Evolutionary conservation across 30 jellyfish, hydroid and myxozoan genomes (phyloP), one percentile per base, ranked within the genome.

Genomic region (Nemopilema nomurai): DNA sequence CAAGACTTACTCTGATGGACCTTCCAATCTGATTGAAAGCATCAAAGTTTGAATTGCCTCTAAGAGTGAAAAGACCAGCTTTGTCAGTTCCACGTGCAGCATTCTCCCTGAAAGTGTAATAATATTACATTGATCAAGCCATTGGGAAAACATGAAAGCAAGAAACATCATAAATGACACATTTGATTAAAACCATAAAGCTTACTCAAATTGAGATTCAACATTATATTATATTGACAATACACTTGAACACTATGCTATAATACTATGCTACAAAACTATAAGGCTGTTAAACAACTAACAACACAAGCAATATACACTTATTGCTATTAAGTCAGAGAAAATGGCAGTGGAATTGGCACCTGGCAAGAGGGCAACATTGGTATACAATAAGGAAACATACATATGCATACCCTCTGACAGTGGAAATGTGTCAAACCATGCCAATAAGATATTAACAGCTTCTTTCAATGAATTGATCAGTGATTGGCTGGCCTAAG

Each of bases 1-100:
- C n/a, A n/a, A 31, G 17, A 74, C 91, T 67, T 83, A 83, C 91
- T 83, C 91, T 28, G 91, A 83, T 62, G 63, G 69, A 28, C 85
- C 85, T 18, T 70, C 85, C 25, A 80, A 32, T 71, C 71, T 83
- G 29, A 83, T 70, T 4, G 91, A 83, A 23, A 41, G 68, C 9
- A 83, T 62, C 17, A 83, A 83, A 21, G 73, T 85, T 62, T 31
- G 71, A 49, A 83, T 78, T 21, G 79, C 82, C 52, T 83, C 80
- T 20, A 83, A 74, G 3, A 74, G 67, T 24, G 67, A 52, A 69
- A 24, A 30, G 8, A 83, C 76, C 29, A 41, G 41, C 57, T 75
- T 71, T 49, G 33, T 27, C 80, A 83, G 67, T 33, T 62, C 80
- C 62, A 63, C 4, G 31, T 50, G 30, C 16, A 83, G 9, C 16